Evolutionary conservation across 2,888 invertebrate species (phyloP), one percentile per base, ranked within the genome.

Genomic region (Podotricha telesiphe): DNA sequence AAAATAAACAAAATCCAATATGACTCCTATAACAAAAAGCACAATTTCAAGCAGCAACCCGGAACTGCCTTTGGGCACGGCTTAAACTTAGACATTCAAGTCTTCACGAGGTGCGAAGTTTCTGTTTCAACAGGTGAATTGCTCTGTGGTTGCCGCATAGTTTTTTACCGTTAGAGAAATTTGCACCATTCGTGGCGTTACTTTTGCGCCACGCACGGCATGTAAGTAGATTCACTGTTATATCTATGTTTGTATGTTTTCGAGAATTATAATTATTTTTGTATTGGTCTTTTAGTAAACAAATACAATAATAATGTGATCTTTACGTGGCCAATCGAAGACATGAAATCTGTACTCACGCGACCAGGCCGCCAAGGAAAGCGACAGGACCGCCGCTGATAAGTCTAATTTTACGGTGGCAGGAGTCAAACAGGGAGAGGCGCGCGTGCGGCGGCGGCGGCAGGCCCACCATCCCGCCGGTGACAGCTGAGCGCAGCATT

Each of bases 331-430:
- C 20, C 20, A 50, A 50, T 50, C 3, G 50, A 22, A 50, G 19
- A 50, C 50, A 34, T 8, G 28, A 10, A 34, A 53, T 0, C 19
- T n/a, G 45, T 45, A 89, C 95, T 95, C 94, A 95, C 95, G 95
- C 95, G 85, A 95, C 95, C 80, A 95, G 94, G 81, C 95, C 95
- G 80, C 95, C 95, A 75, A 95, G 88, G 85, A 95, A 95, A 76
- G 95, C 94, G 75, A 94, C 95, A 53, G 95, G 94, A 68, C 94
- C 95, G 72, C 94, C 95, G 78, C 95, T 95, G 84, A 95, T 95
- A 81, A 95, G 93, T 77, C 95, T 94, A 82, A 95, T 95, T 91
- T 95, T 95, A 84, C 95, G 94, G 88, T 95, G 95, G 86, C 95
- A 95, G 79, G 95, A 95, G 89, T 95, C 95, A 86, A 95, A 94